A percentile compares a stretch with the other conserved stretches of the same genome.
Conservation (phyloP, 2,113 vertebrate genomes). For the Menura novaehollandiae region DNA sequence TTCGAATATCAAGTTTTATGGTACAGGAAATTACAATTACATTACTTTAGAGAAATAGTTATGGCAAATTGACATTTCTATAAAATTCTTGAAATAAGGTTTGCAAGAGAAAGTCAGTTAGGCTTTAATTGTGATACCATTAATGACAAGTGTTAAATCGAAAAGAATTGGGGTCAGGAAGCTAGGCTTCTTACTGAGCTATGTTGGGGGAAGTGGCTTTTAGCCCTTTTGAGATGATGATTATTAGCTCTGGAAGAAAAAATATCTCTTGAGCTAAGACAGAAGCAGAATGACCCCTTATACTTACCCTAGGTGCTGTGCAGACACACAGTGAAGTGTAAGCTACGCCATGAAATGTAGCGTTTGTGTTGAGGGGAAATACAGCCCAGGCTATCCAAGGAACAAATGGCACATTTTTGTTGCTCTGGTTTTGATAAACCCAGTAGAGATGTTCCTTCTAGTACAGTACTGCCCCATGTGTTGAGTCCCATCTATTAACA, state of each 20-base stretch:
- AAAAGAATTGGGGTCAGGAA: not conserved
- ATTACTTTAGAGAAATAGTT: not conserved
- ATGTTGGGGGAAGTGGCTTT: not conserved
- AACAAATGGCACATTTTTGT: not conserved
- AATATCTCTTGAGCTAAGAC: not conserved
- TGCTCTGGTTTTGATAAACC: not conserved
- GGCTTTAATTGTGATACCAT: not conserved
- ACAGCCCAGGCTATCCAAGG: not conserved
- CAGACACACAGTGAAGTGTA: not conserved
- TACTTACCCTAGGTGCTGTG: not conserved
- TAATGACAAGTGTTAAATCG: not conserved
- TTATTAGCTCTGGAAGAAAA: not conserved
- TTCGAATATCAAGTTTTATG: not conserved
- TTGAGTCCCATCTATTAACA: not conserved
- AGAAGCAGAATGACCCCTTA: not conserved
- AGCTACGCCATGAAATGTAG: not conserved
- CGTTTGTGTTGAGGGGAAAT: not conserved
- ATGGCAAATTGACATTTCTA: not conserved
- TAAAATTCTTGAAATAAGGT: not conserved
- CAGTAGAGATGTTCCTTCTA: not conserved
- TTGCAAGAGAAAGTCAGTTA: not conserved
- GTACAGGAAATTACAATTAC: not conserved
- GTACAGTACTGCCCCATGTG: not conserved
- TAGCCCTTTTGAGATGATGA: not conserved
- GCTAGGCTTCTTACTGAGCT: not conserved